Evolutionary conservation across 2,113 vertebrate genomes (phyloP), one percentile per base, ranked within the genome.

Genomic region (Saimiri boliviensis): DNA sequence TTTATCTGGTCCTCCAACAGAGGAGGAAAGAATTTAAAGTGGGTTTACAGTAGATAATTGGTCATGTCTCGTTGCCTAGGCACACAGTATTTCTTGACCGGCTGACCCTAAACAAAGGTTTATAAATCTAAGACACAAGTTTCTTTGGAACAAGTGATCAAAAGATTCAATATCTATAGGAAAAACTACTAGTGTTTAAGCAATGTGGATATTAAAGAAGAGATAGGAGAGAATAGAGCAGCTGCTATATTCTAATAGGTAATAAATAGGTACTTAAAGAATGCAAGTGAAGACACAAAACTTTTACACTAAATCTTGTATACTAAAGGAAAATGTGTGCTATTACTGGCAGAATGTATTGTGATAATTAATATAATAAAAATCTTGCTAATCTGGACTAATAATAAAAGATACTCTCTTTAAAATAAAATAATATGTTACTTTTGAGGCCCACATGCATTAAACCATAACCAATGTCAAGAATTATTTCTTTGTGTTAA

Each of bases 381-480:
- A 93, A 93, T 58, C 86, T 82, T 77, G 13, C 30, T 90, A 86
- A 76, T 86, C 47, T 95, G n/a, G 40, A 80, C 54, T 76, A 93
- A 86, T 54, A 74, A 35, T 42, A 96, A 89, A 93, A 84, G 11
- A 58, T 40, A 88, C 1, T 45, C 27, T 35, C 40, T 76, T 63
- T 88, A 45, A 87, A 87, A 82, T 23, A n/a, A 87, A 92, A 74
- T 60, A 81, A 80, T 70, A 9, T 86, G 30, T 74, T 92, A 94
- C 45, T 68, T 92, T 70, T 81, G 49, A 95, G 68, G 56, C 7
- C 35, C 35, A 81, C 17, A 3, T 82, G 7, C 54, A 86, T 89
- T 74, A 89, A 92, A 88, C 66, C 37, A 3, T 35, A 85, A 95
- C 27, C 84, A 73, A 95, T 86, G 84, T 85, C 42, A 96, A 89